Evolutionary conservation across 2,888 invertebrate species (phyloP), one percentile per base, ranked within the genome.

Genomic region (Venusia cambrica): DNA sequence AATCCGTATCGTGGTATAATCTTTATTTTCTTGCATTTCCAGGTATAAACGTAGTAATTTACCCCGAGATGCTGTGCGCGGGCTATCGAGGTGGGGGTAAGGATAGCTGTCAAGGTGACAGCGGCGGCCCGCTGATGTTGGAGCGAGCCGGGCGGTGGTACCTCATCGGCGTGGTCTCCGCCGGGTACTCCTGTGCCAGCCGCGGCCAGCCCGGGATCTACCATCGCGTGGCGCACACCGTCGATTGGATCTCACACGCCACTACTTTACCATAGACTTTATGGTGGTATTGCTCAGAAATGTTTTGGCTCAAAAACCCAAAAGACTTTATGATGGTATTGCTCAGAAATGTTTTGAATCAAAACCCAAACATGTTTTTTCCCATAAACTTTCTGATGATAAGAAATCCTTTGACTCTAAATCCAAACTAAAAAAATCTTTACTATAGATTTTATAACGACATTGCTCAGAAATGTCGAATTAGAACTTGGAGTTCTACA

Each of bases 11-110:
- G n/a, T n/a, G n/a, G 18, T 18, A 7, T 16, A 5, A 1, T 3
- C 2, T n/a, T 16, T n/a, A 16, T 16, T 5, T 16, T 16, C 5
- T 7, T 5, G 3, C 7, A 9, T 26, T 27, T 71, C 8, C 73
- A 88, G 95, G 95, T 30, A 95, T 95, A 57, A 94, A 94, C 67
- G 95, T 95, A 18, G 93, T 96, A 6, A 97, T 97, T 62, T 96
- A 97, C 75, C 96, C 96, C 20, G 97, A 97, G 77, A 97, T 97
- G 97, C 91, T 97, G 74, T 97, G 97, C 69, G 97, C 97, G 0
- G 97, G 97, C 1, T 96, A 97, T 73, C 91, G 95, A 29, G 93
- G 92, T 11, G 97, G 97, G 0, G 96, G 96, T 13, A 92, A 94
- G 57, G 95, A 95, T 75, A 92, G 92, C 49, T 88, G 88, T 44